Conservation (phyloP, 2,113 vertebrate species). For the Microtus oregoni region DNA sequence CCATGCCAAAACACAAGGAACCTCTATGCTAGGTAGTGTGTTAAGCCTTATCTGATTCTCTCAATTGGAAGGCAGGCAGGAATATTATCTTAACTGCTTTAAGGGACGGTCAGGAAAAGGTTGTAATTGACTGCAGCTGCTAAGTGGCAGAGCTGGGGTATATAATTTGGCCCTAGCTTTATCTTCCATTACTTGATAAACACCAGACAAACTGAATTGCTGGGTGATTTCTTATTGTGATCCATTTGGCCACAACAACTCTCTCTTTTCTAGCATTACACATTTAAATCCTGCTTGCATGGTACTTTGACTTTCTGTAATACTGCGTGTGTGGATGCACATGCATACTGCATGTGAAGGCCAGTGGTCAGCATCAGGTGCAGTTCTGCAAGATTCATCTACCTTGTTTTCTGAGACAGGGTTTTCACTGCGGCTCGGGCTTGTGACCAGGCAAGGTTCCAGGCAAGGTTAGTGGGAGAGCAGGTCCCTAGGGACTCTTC, state of each 20-base stretch:
- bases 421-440: background rate
- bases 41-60: background rate
- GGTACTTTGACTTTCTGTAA: background rate
- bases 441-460: background rate
- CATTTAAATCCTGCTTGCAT: conserved; percentile 17
- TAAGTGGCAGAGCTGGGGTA: background rate
- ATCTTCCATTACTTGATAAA: conserved; percentile 31
- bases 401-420: background rate
- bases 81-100: background rate
- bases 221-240: background rate
- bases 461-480: background rate
- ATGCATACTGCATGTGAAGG: too few species aligned
- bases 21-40: background rate
- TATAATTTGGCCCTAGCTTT: conserved; percentile 37
- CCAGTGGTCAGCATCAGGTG: background rate
- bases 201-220: conserved; percentile 2
- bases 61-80: background rate
- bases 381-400: background rate
- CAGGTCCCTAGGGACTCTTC: background rate
- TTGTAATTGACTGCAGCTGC: background rate
- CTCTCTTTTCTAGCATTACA: conserved; percentile 10
- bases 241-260: background rate
- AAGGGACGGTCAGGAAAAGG: background rate
- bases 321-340: background rate
- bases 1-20: background rate